Base-by-base conservation (phyloP, 2,113 vertebrate species). In the Hemichromis elongatus region DNA sequence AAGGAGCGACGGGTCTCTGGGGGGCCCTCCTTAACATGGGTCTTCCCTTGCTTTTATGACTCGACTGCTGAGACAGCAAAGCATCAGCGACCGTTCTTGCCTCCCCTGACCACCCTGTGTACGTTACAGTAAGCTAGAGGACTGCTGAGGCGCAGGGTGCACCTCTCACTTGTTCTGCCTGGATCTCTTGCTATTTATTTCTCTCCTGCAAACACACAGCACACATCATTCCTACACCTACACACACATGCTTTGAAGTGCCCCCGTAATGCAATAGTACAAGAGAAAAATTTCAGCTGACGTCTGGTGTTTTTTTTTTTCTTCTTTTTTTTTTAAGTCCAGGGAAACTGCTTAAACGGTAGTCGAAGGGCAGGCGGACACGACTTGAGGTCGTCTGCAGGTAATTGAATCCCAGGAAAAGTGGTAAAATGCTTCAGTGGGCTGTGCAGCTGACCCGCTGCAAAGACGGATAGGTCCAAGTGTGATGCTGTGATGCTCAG, bases 21-120 rank as follows among this genome's bases (percentile, higher is more conserved):
- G 91, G 88, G 88, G 73, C 33, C 59, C 79, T 92, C 86, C 86
- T 77, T 84, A 82, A 33, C 78, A 21, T 21, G 53, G 87, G 90
- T 93, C 93, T 90, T 84, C 89, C 88, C 89, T 47, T 78, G 77
- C 86, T 89, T 89, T 86, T 79, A 90, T 90, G 90, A 92, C 90
- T 87, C 11, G 56, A 79, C 86, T 90, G 91, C 92, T 94, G 89
- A 93, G 90, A 28, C 90, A 90, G 92, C 92, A 85, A 37, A 89
- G 82, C 81, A 86, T 82, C 87, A 12, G 53, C 40, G 59, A 16
- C 68, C 63, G 2, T 54, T 82, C 10, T 11, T 35, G 42, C 77
- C 81, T 79, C 52, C 8, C 70, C 13, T n/a, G 47, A 56, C 80
- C 55, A 10, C 80, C 82, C 19, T 77, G 80, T 83, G 87, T n/a